Conservation (phyloP, 2,113 vertebrate genomes). For the Tinamus guttatus region DNA sequence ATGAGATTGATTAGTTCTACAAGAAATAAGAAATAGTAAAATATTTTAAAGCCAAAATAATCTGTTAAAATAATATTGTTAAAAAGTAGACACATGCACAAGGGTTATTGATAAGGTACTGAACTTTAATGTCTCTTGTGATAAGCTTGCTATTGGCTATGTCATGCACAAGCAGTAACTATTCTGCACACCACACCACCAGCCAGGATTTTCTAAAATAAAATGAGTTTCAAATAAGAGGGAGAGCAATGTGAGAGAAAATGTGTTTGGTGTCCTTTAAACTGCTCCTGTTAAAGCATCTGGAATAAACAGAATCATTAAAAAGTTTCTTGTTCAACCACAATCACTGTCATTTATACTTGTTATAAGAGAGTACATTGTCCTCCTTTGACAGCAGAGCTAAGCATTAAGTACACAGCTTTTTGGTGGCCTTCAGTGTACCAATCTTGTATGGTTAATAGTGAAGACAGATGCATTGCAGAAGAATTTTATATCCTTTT, state of each 20-base stretch:
- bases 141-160: not conserved
- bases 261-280: constrained; percentile 21
- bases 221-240: constrained; percentile 23
- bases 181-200: not conserved
- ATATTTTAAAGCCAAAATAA: not conserved
- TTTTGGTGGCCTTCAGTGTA: not conserved
- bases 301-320: constrained; percentile 13
- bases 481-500: constrained; percentile 1
- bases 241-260: constrained; percentile 21
- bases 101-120: not conserved
- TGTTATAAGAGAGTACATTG: not conserved
- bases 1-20: not conserved
- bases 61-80: not conserved
- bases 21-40: not conserved
- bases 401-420: not conserved
- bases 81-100: not conserved
- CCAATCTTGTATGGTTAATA: not conserved
- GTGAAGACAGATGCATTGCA: not conserved
- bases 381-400: not conserved
- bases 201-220: constrained; percentile 1
- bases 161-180: not conserved
- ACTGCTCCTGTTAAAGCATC: constrained; percentile 34
- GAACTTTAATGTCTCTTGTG: not conserved
- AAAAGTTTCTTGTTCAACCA: constrained; percentile 37
- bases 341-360: constrained; percentile 34